Evolutionary conservation across 2,888 invertebrate species (phyloP), one percentile per base, ranked within the genome.

Genomic region (Chironomus tentans): DNA sequence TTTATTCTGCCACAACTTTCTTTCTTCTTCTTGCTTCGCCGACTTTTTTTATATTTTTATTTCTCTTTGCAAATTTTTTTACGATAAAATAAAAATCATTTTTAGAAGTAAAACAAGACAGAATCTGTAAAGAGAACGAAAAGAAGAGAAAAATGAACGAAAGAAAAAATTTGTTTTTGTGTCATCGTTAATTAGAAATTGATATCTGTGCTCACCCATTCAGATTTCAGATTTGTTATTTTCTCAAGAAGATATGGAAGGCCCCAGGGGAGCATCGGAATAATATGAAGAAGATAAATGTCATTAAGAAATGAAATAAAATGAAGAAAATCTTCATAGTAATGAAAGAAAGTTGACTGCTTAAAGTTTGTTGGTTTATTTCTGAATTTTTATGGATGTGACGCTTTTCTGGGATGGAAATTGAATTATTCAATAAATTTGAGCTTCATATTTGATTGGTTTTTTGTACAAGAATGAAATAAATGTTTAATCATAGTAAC

Each of bases 101-200:
- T 38, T 38, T 38, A 38, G 38, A 10, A 38, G 38, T 38, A 38
- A 38, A 38, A 38, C 38, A 38, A 38, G 38, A 38, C 38, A 38
- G 38, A 38, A 38, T 38, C 38, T 38, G 7, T 38, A 38, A 38
- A 56, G n/a, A n/a, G 18, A 56, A 56, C 18, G 56, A 56, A 56
- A 15, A 56, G 18, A 18, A 56, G 38, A 38, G 38, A 56, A 56
- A 18, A 4, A 56, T 15, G 56, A 56, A 56, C 3, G n/a, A 56
- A 18, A 56, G 18, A 56, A 56, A n/a, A 18, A 56, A 65, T 65
- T 65, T 65, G 21, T 65, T 65, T 65, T 65, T 65, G 65, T 65
- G 65, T 24, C 65, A 65, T 68, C 68, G 68, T 46, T 68, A 68
- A 68, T 68, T 68, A 68, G 68, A 68, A 68, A 38, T 68, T 68